phyloP scores from a whole-genome alignment of 2,888 invertebrate species.

The Frankliniella intonsa region DNA sequence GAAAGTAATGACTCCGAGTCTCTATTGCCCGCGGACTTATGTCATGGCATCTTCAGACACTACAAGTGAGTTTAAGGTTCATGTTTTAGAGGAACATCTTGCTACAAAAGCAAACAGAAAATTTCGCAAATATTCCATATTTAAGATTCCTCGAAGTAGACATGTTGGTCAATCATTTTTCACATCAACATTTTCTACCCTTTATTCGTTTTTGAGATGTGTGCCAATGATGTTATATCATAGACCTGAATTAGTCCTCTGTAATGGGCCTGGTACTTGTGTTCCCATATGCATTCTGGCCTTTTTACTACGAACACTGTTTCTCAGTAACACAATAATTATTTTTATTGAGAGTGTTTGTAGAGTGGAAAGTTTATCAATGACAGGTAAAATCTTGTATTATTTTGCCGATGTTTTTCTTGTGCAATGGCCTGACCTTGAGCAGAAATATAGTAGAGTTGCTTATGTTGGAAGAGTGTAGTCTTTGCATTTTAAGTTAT shows the following conservation, averaged over 20 bases:
- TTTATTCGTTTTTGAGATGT: constrained; percentile 63
- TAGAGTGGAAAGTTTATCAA: constrained; percentile 80
- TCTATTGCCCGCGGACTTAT: constrained; percentile 71
- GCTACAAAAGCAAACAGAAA: constrained; percentile 36
- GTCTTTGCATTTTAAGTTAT: background rate
- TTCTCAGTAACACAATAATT: constrained; percentile 63
- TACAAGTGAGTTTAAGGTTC: constrained; percentile 67
- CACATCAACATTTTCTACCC: constrained; percentile 72
- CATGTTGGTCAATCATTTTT: constrained; percentile 82
- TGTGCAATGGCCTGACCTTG: constrained; percentile 88
- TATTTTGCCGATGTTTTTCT: constrained; percentile 78
- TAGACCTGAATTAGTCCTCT: constrained; percentile 76
- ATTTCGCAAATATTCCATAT: constrained; percentile 49
- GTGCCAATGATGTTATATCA: constrained; percentile 63
- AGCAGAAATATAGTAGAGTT: constrained; percentile 59
- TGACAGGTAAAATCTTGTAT: constrained; percentile 82
- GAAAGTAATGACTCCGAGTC: constrained; percentile 55
- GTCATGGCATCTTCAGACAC: constrained; percentile 72
- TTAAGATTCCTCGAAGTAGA: constrained; percentile 74
- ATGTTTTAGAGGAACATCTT: constrained; percentile 49
- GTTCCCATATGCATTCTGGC: constrained; percentile 81
- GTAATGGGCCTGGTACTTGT: constrained; percentile 97
- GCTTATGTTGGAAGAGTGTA: constrained; percentile 70
- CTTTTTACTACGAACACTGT: constrained; percentile 66
- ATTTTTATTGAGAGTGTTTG: constrained; percentile 95